Base-by-base conservation (phyloP, 2,888 invertebrate species). In the Calliopum simillimum region DNA sequence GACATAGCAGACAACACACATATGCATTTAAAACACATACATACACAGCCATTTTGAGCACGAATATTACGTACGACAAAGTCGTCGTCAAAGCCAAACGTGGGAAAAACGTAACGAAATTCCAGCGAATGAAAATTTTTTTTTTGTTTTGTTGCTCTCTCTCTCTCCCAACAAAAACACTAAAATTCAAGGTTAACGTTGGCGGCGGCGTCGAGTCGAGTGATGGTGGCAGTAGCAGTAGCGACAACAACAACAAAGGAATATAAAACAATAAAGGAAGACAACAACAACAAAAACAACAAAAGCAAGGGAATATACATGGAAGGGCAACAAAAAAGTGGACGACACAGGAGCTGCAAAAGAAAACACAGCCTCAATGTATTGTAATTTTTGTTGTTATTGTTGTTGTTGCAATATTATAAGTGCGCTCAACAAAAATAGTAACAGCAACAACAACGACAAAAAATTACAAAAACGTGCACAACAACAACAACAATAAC, bases 151-250 rank as follows among this genome's bases (percentile, higher is more conserved):
- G n/a, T n/a, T n/a, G n/a, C n/a, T n/a, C n/a, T n/a, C n/a, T n/a
- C n/a, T 8, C 33, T 33, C 33, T 33, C 33, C 33, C 33, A 63
- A 63, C 46, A 49, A 63, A 59, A 49, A 41, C 63, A 49, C 25
- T 47, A 23, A 63, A 63, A 63, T 63, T 63, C 63, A 63, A 63
- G 63, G 63, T 63, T 63, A 63, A n/a, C 25, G 33, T 33, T 33
- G 33, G 59, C 41, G 43, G 13, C 63, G 25, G 23, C 12, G n/a
- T n/a, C n/a, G n/a, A n/a, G n/a, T 33, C 33, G 8, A 33, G 33
- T 8, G n/a, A n/a, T n/a, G 33, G 49, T 11, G 59, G 25, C 14
- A 58, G 25, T 43, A 43, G 16, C 61, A 46, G 46, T n/a, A n/a
- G n/a, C 33, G 19, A 14, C 23, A 21, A 19, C 21, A 61, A 46